These are phyloP conservation scores for Bombus polaris DNA, from an alignment of 1,140 invertebrate species.

Conservation along the genomic window DNA sequence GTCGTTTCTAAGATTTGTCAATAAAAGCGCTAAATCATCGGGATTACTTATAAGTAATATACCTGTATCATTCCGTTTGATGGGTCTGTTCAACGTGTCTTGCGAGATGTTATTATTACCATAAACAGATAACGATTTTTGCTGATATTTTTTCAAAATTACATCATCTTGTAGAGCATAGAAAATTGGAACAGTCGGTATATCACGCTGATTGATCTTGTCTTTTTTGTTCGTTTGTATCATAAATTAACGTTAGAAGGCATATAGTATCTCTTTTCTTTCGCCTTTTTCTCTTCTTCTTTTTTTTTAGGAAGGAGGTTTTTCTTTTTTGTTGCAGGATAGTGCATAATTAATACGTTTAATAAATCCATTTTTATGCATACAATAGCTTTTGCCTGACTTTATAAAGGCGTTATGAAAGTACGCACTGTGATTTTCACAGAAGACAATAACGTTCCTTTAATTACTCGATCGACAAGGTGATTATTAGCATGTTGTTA, in stretches of 20 bases:
- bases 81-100: not conserved
- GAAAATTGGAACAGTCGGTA: not conserved
- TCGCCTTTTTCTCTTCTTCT: too few relatives aligned
- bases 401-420: not conserved
- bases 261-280: too few relatives aligned
- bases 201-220: not conserved
- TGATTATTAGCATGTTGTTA: slow-evolving; percentile 18
- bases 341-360: not conserved
- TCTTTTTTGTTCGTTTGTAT: not conserved
- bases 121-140: not conserved
- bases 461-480: slow-evolving; percentile 2
- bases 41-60: not conserved
- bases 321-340: too few relatives aligned
- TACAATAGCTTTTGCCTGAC: not conserved
- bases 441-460: slow-evolving; percentile 1
- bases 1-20: not conserved
- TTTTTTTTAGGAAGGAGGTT: too few relatives aligned
- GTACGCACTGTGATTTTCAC: slow-evolving; percentile 6
- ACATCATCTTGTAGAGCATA: not conserved
- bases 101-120: not conserved
- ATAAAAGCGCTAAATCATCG: not conserved
- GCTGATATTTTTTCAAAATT: not conserved
- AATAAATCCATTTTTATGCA: not conserved
- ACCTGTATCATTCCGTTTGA: not conserved
- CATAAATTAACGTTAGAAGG: not conserved